Evolutionary conservation across 2,113 vertebrate species (phyloP).

Genomic region (Vidua chalybeata): DNA sequence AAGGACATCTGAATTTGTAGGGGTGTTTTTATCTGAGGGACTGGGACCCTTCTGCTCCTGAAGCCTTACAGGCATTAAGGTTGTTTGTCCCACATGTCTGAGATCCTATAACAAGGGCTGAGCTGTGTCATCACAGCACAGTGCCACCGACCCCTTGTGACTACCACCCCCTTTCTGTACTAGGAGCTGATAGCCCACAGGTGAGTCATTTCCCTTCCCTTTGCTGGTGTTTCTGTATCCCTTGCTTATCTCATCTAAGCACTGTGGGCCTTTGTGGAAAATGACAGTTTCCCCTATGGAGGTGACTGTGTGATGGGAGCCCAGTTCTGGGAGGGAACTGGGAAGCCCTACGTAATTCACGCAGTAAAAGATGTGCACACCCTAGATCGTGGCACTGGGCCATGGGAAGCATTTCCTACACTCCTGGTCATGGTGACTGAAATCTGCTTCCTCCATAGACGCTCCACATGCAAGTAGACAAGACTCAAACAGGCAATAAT

Average conservation of each 20-base stretch:
- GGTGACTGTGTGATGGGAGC: background rate
- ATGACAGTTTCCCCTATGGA: background rate
- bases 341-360: background rate
- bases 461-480: background rate
- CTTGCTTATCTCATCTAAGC: background rate
- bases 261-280: background rate
- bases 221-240: background rate
- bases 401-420: conserved; percentile 15
- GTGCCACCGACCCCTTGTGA: background rate
- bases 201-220: conserved; percentile 40
- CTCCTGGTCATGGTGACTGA: background rate
- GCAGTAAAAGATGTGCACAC: background rate
- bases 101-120: background rate
- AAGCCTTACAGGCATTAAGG: background rate
- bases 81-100: background rate
- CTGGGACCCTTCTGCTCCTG: background rate
- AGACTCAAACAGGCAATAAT: background rate
- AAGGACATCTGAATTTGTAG: background rate
- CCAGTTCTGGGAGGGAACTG: background rate
- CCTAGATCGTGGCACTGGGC: background rate
- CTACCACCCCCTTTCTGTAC: background rate
- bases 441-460: conserved; percentile 4
- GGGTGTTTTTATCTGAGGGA: background rate
- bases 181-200: background rate
- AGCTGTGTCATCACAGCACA: background rate